Conservation (phyloP, 2,888 invertebrate species). For the Reticulitermes lucifugus region DNA sequence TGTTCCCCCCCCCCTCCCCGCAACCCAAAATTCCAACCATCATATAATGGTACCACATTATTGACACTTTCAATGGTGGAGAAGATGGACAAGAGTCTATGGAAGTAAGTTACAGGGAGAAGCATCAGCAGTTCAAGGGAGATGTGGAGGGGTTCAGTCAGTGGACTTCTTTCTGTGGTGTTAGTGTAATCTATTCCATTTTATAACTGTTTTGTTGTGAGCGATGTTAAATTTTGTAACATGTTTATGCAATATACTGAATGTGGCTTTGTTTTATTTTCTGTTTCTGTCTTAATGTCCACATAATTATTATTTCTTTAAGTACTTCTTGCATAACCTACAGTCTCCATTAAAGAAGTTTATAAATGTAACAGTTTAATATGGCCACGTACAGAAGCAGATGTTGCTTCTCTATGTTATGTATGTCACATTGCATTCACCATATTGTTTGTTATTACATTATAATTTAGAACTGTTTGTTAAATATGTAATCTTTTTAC, state of each 20-base stretch:
- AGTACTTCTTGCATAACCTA: neutral
- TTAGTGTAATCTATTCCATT: neutral
- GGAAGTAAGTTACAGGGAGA: too few relatives aligned
- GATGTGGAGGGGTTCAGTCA: too few relatives aligned
- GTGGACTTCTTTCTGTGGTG: too few relatives aligned
- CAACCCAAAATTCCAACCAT: too few relatives aligned
- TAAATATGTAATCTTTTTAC: conserved; percentile 46
- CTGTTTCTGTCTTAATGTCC: neutral
- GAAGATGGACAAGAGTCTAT: too few relatives aligned
- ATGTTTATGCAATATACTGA: neutral
- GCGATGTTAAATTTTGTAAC: neutral
- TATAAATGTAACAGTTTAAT: neutral
- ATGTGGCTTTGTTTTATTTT: too few relatives aligned
- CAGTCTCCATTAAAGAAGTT: neutral
- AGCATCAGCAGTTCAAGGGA: too few relatives aligned
- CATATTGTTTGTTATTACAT: conserved; percentile 35
- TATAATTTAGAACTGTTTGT: conserved; percentile 39
- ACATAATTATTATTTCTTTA: neutral
- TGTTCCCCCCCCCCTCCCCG: too few relatives aligned
- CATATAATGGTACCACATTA: too few relatives aligned
- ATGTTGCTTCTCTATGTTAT: conserved; percentile 15
- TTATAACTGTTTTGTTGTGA: conserved; percentile 19
- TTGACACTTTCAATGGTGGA: too few relatives aligned
- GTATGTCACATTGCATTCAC: conserved; percentile 32
- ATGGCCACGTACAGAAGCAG: neutral